Base-by-base conservation (phyloP, 1,140 invertebrate species). In the Camponotus vicinus region DNA sequence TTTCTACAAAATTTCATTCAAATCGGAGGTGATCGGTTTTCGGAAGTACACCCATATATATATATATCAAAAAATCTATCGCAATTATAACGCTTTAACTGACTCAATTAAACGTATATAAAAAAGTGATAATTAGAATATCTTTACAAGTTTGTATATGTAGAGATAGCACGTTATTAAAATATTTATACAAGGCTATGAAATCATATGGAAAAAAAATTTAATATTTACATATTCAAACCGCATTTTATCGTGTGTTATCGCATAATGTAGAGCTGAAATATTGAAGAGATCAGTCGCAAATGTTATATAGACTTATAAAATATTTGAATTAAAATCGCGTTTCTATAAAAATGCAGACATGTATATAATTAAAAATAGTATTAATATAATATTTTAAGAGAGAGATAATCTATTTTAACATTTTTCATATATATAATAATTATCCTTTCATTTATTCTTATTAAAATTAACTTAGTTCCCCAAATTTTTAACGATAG, bases 51-150 rank as follows among this genome's bases (percentile, higher is more conserved):
- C n/a, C n/a, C n/a, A 21, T 21, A 21, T 37, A 70, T 61, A 15
- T 27, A 15, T 32, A 11, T 21, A 63, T 32, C 32, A 61, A 27
- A 18, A 15, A 83, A 70, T 3, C 15, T 70, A 37, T 32, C 27
- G 13, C 21, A 3, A 34, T 70, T 80, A 32, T 69, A 42, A 4
- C 6, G 27, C 45, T 80, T 70, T 1, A 9, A 15, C 15, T 45
- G 13, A 40, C 71, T 61, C 15, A 37, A 80, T 80, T 4, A 49
- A 66, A 37, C 6, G 3, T 49, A 18, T 45, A 9, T 42, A 59
- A 15, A 9, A 64, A 18, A 49, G 21, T 21, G 42, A 32, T 40
- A 80, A 80, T 80, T 70, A 70, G 27, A 80, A 57, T 70, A 52
- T 13, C 5, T 27, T 32, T 45, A 13, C 27, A 80, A 57, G 2